A percentile compares a stretch with the other conserved stretches of the same genome.
phyloP scores from a whole-genome alignment of 2,113 vertebrate species.

The Nyctereutes procyonoides region DNA sequence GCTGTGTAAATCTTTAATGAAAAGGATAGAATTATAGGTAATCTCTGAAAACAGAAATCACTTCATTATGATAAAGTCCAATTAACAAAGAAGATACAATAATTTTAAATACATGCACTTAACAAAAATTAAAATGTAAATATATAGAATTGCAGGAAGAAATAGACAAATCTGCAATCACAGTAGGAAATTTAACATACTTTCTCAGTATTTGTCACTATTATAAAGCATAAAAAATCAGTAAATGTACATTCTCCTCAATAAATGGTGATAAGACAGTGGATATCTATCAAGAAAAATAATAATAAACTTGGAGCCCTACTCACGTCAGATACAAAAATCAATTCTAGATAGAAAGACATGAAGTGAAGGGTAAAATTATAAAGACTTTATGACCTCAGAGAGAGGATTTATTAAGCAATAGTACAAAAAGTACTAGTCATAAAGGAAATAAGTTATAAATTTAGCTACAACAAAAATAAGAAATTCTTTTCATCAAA shows the following conservation, averaged over 20 bases:
- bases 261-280: not conserved
- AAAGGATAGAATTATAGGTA: not conserved
- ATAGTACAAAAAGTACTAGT: not conserved
- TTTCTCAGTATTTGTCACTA: slow-evolving; percentile 7
- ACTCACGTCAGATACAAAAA: not conserved
- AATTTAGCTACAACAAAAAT: not conserved
- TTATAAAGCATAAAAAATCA: not conserved
- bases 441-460: not conserved
- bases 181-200: not conserved
- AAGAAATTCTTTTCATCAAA: not conserved
- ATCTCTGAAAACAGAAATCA: not conserved
- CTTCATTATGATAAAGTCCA: not conserved
- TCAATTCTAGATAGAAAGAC: not conserved
- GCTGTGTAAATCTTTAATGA: not conserved
- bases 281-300: not conserved
- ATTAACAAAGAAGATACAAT: not conserved
- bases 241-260: not conserved
- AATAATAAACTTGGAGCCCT: not conserved
- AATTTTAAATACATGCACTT: slow-evolving; percentile 2
- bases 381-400: not conserved
- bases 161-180: not conserved
- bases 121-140: not conserved
- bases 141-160: not conserved
- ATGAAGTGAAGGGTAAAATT: not conserved
- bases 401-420: not conserved